phyloP scores from a whole-genome alignment of 1,140 invertebrate genomes.

The Drosophila cardini region DNA sequence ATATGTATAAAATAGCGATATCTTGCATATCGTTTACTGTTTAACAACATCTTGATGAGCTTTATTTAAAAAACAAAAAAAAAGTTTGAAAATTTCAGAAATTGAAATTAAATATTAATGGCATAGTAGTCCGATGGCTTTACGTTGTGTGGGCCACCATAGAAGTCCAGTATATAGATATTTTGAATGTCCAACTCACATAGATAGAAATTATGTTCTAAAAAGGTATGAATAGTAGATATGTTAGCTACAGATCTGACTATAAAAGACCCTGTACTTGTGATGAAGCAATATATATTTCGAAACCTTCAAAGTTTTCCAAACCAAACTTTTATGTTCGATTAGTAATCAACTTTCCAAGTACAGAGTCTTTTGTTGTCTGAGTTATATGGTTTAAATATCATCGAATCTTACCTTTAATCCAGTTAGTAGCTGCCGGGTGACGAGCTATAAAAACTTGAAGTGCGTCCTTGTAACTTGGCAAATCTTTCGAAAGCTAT shows the following conservation, averaged over 20 bases:
- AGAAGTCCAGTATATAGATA: conserved; percentile 90
- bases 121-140: conserved; percentile 87
- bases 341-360: no score
- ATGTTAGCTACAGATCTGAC: background rate
- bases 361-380: no score
- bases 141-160: conserved; percentile 90
- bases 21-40: no score
- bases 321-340: no score
- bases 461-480: conserved; percentile 87
- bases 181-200: conserved; percentile 90
- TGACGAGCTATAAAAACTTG: conserved; percentile 89
- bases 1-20: no score
- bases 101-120: conserved; percentile 30
- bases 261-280: no score
- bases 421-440: conserved; percentile 89
- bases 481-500: conserved; percentile 86
- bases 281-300: no score
- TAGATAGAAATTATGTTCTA: conserved; percentile 91
- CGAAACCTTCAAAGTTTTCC: no score
- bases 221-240: background rate
- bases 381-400: background rate
- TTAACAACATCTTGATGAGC: no score
- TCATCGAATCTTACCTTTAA: conserved; percentile 68
- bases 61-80: no score
- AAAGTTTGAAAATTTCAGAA: no score